These are phyloP conservation scores for Mimas tiliae DNA, from an alignment of 2,888 invertebrate genomes.

Conservation along the genomic window DNA sequence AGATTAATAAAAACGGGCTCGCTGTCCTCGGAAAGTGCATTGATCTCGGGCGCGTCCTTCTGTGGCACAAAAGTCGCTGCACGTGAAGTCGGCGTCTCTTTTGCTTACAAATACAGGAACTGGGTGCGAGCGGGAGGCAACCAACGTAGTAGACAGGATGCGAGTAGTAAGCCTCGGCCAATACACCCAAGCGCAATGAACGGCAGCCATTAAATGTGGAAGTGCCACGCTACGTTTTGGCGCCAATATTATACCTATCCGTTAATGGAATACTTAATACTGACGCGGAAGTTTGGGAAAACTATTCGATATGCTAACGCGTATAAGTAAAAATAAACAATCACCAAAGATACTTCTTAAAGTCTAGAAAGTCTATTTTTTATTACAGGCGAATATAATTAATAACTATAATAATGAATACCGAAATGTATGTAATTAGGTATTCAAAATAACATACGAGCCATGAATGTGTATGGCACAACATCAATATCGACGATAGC, in stretches of 20 bases:
- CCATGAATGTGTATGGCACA: neutral
- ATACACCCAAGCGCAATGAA: slow-evolving; percentile 84
- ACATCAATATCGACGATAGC: neutral
- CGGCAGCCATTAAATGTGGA: slow-evolving; percentile 74
- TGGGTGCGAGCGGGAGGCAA: slow-evolving; percentile 70
- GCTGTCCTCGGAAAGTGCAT: slow-evolving; percentile 84
- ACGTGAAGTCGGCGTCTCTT: slow-evolving; percentile 74
- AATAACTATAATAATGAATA: too few species aligned
- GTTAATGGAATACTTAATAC: slow-evolving; percentile 41
- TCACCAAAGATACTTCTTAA: neutral
- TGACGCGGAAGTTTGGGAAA: slow-evolving; percentile 27
- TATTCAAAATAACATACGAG: neutral
- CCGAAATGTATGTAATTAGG: too few species aligned
- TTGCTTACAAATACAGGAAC: slow-evolving; percentile 53
- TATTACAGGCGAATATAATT: too few species aligned
- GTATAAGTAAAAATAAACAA: slow-evolving; percentile 1
- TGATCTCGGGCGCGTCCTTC: slow-evolving; percentile 83
- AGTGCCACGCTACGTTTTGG: slow-evolving; percentile 76
- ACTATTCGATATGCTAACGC: slow-evolving; percentile 28
- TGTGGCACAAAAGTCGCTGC: slow-evolving; percentile 81
- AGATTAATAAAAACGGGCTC: slow-evolving; percentile 77
- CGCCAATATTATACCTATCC: slow-evolving; percentile 64
- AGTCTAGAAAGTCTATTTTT: too few species aligned
- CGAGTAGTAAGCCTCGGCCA: slow-evolving; percentile 79
- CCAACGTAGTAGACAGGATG: slow-evolving; percentile 80